These are phyloP conservation scores for Apis laboriosa DNA, from an alignment of 1,140 invertebrate genomes.

Conservation along the genomic window DNA sequence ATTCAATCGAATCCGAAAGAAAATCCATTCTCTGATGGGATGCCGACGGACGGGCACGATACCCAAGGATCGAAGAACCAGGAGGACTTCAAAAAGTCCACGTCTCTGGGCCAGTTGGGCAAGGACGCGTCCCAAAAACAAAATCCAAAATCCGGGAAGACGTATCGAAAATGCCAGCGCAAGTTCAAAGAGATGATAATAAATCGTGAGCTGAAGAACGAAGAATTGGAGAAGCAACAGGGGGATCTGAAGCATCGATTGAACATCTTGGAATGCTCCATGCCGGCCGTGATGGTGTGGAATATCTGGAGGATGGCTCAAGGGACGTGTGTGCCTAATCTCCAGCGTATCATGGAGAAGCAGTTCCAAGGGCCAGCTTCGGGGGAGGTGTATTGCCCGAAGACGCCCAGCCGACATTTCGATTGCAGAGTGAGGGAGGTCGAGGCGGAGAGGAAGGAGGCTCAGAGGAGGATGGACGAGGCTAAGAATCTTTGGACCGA, in stretches of 20 bases:
- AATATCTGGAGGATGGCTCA: conserved; percentile 79
- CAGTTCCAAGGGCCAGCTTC: conserved; percentile 59
- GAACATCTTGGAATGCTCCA: conserved; percentile 83
- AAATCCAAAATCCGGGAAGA: neutral
- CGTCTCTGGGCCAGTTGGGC: neutral
- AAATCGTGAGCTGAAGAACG: conserved; percentile 83
- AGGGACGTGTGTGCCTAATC: conserved; percentile 24
- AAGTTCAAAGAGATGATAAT: conserved; percentile 75
- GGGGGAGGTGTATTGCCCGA: conserved; percentile 45
- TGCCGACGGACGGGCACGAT: rapidly evolving
- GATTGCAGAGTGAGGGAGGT: conserved; percentile 67
- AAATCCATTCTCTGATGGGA: too few species aligned
- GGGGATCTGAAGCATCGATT: conserved; percentile 83
- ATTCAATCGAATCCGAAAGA: too few species aligned
- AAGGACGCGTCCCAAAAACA: neutral
- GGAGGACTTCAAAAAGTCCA: neutral
- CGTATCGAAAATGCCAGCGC: conserved; percentile 52
- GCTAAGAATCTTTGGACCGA: conserved; percentile 63
- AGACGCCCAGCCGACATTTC: conserved; percentile 68
- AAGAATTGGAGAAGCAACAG: conserved; percentile 82
- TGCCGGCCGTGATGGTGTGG: conserved; percentile 85
- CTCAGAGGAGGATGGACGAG: conserved; percentile 62
- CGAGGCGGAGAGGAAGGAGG: conserved; percentile 70
- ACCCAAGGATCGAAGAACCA: neutral
- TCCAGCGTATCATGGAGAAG: conserved; percentile 60